These are phyloP conservation scores for Ancistrus triradiatus DNA, from an alignment of 2,113 vertebrate species.

Conservation along the genomic window DNA sequence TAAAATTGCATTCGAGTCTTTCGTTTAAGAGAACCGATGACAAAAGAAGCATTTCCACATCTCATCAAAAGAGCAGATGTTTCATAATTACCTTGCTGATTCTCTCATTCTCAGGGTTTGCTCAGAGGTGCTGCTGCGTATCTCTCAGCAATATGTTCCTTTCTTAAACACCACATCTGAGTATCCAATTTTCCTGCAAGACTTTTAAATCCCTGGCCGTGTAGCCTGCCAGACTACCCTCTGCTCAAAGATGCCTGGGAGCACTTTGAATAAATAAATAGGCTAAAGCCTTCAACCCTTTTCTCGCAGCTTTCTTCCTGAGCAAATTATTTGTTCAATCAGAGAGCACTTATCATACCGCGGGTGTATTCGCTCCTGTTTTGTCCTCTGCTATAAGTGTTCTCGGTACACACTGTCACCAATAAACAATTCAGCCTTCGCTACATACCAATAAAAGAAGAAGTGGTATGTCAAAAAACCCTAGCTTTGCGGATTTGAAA, in stretches of 20 bases:
- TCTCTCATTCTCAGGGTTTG: neutral
- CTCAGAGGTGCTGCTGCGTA: constrained; percentile 7
- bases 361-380: constrained; percentile 14
- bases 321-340: constrained; percentile 3
- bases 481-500: neutral
- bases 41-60: neutral
- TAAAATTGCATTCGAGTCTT: neutral
- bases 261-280: constrained; percentile 7
- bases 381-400: neutral
- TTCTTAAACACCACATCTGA: constrained; percentile 16
- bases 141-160: constrained; percentile 19
- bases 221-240: neutral
- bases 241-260: constrained; percentile 1
- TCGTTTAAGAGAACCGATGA: neutral
- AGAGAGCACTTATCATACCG: constrained; percentile 11
- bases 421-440: neutral
- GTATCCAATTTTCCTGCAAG: neutral
- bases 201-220: constrained; percentile 22
- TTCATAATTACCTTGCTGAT: constrained; percentile 5
- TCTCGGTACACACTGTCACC: neutral
- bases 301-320: neutral
- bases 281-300: neutral
- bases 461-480: neutral
- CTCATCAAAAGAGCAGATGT: constrained; percentile 23
- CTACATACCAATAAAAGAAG: neutral